These are phyloP conservation scores for Caenorhabditis tropicalis DNA, from an alignment of 1,140 invertebrate genomes.

Conservation along the genomic window DNA sequence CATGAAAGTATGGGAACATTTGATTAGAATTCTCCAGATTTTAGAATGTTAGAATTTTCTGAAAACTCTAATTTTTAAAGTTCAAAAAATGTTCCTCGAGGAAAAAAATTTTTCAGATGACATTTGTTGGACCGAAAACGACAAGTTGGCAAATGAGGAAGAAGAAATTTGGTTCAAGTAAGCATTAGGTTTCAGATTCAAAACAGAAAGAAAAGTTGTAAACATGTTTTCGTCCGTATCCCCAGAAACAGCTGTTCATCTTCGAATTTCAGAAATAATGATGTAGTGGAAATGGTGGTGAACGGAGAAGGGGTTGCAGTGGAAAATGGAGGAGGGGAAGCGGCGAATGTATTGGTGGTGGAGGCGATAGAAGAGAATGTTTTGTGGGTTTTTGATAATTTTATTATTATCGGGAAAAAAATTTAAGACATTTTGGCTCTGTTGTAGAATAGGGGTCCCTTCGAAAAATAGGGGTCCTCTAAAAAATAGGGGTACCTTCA, in stretches of 20 bases:
- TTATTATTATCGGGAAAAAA: not conserved
- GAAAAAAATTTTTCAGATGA: not conserved
- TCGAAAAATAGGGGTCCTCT: no score
- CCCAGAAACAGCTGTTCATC: not conserved
- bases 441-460: no score
- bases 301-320: not conserved
- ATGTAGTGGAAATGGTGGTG: not conserved
- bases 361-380: not conserved
- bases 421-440: not conserved
- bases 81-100: not conserved
- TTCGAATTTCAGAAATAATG: slow-evolving; percentile 7
- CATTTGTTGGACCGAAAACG: not conserved
- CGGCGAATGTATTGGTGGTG: not conserved
- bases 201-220: no score
- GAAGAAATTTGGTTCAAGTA: slow-evolving; percentile 14
- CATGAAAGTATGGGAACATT: not conserved
- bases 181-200: no score
- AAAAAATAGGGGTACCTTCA: no score
- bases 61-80: not conserved
- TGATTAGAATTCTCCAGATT: not conserved
- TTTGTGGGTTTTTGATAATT: not conserved
- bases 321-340: not conserved
- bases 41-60: not conserved
- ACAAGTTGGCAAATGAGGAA: not conserved
- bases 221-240: not conserved